A percentile compares a stretch with the other conserved stretches of the same genome.
These are phyloP conservation scores for Lissocephala sabroskyi DNA, from an alignment of 2,888 invertebrate species.

Conservation along the genomic window DNA sequence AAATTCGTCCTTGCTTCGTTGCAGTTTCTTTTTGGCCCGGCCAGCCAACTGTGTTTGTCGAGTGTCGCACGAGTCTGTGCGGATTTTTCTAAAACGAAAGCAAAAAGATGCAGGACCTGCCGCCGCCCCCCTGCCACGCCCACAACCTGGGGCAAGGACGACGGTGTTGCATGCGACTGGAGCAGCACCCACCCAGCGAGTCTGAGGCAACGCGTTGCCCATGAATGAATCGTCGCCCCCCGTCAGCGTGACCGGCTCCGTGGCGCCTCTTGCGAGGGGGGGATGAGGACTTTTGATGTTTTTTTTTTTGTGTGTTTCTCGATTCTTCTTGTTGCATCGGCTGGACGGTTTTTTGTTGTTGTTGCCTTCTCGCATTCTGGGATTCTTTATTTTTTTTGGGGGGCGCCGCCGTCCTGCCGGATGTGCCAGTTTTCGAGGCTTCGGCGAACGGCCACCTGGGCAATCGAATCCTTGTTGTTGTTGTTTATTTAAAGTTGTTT, in stretches of 20 bases:
- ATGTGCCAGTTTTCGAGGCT: conserved; percentile 30
- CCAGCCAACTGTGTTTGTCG: too few relatives aligned
- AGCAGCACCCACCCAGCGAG: conserved; percentile 13
- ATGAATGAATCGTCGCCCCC: conserved; percentile 56
- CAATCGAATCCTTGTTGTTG: conserved; percentile 16
- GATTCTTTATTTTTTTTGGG: too few relatives aligned
- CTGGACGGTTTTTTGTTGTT: too few relatives aligned
- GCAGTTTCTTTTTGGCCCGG: conserved; percentile 69
- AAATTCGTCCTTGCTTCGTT: conserved; percentile 71
- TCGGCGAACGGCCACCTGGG: conserved; percentile 9
- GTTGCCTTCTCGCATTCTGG: too few relatives aligned
- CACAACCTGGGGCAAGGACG: conserved; percentile 27
- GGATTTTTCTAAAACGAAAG: conserved; percentile 66
- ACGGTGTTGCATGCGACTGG: conserved; percentile 13
- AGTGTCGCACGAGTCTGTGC: conserved; percentile 51
- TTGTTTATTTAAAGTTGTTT: conserved; percentile 12
- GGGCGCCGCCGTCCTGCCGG: conserved; percentile 22
- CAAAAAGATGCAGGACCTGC: conserved; percentile 53
- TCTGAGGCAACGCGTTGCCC: conserved; percentile 43
- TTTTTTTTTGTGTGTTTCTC: too few relatives aligned
- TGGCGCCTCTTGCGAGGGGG: too few relatives aligned
- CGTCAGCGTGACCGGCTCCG: too few relatives aligned
- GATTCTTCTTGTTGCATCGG: too few relatives aligned
- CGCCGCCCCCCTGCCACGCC: conserved; percentile 9
- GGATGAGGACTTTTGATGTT: too few relatives aligned